Evolutionary conservation across 2,113 vertebrate genomes (phyloP), one percentile per base, ranked within the genome.

Genomic region (Laticauda laticaudata): DNA sequence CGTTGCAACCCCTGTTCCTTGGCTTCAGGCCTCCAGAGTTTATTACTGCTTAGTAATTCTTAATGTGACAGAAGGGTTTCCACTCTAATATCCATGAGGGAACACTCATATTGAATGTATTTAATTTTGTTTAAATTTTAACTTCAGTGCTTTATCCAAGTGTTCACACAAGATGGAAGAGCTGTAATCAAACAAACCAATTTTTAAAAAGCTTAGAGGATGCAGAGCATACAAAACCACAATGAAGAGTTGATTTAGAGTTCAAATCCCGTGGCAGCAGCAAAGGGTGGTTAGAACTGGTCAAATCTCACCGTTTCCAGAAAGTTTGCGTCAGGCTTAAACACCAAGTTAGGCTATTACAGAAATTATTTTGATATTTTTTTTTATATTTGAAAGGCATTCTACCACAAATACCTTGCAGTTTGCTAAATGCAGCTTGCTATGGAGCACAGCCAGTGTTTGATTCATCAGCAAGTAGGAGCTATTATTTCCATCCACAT

Each of bases 341-440:
- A 51, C 18, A 75, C 14, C n/a, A 75, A 75, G 14, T 75, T 34
- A 75, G 64, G 64, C 64, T 75, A 18, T 18, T 75, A 75, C n/a
- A 75, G 29, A 75, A 34, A 75, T 34, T 20, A 75, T 75, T 75
- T 34, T 75, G 64, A 75, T 29, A 75, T 75, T 75, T 75, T 45
- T 45, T 45, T 45, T 45, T 45, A 45, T 45, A 45, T 45, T 45
- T 45, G 5, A 45, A 45, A 43, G 20, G 29, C 55, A 64, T 29
- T 34, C 24, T 15, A 75, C 21, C 8, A 3, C 89, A 56, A 43
- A 59, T 94, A 98, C 99, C 98, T 97, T 95, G 55, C 95, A 96
- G 86, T 51, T 94, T 94, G 91, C 86, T 81, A 98, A 99, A 95
- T 94, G 97, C 54, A 98, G 97, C 21, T 98, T 97, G 94, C 98